These are phyloP conservation scores for Holocentrus rufus DNA, from an alignment of 2,797 vertebrate genomes.

Conservation along the genomic window DNA sequence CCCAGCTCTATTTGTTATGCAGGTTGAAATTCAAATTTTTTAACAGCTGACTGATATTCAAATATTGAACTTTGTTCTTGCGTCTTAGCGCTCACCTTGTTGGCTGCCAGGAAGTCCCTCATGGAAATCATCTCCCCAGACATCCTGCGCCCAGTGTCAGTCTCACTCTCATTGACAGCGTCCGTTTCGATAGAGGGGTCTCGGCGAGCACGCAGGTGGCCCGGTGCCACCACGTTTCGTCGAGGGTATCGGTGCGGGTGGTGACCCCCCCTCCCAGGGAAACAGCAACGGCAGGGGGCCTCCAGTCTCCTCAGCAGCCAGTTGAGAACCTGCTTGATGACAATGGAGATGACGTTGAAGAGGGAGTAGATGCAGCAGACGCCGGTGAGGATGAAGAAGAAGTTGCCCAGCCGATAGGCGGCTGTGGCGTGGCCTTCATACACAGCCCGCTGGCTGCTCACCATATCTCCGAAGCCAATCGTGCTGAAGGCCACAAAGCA, in stretches of 20 bases:
- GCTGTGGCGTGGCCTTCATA: constrained; percentile 83
- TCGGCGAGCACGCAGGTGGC: constrained; percentile 78
- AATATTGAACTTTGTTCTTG: too few relatives aligned
- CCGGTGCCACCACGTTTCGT: constrained; percentile 88
- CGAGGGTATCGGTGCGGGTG: constrained; percentile 80
- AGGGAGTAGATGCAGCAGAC: constrained; percentile 98
- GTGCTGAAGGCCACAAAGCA: constrained; percentile 98
- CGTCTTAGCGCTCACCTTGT: constrained; percentile 81
- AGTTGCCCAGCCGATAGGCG: constrained; percentile 91
- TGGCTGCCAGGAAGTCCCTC: constrained; percentile 92
- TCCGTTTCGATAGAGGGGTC: constrained; percentile 91
- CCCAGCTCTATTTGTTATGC: too few relatives aligned
- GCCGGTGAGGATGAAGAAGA: constrained; percentile 92
- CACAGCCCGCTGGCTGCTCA: constrained; percentile 88
- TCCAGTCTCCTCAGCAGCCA: constrained; percentile 90
- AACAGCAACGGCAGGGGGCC: constrained; percentile 80
- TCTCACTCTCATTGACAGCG: constrained; percentile 87
- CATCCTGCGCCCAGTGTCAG: constrained; percentile 86
- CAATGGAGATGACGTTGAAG: constrained; percentile 96
- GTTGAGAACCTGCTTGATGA: constrained; percentile 96
- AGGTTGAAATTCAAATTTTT: too few relatives aligned
- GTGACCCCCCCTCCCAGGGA: constrained; percentile 72
- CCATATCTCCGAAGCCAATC: constrained; percentile 96
- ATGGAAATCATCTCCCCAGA: constrained; percentile 97
- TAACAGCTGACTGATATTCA: too few relatives aligned